A percentile compares a stretch with the other conserved stretches of the same genome.
phyloP scores from a whole-genome alignment of 2,797 vertebrate species.

The Hydrolagus colliei region DNA sequence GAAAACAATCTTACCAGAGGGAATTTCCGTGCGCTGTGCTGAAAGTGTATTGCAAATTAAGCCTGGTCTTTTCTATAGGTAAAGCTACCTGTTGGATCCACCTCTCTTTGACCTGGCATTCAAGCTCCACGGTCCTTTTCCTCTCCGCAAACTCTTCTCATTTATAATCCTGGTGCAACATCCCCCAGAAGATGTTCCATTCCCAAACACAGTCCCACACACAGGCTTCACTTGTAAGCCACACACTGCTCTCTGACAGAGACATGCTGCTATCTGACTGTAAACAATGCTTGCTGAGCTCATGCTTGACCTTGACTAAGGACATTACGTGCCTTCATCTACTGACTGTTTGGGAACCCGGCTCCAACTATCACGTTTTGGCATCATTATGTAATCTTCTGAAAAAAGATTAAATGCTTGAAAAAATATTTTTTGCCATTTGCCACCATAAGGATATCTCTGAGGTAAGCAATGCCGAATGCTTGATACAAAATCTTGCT shows the following conservation, averaged over 20 bases:
- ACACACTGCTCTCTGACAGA: background rate
- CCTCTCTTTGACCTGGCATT: background rate
- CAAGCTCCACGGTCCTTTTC: background rate
- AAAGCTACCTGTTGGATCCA: background rate
- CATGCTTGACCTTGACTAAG: background rate
- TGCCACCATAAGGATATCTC: background rate
- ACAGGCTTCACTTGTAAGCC: background rate
- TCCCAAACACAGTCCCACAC: background rate
- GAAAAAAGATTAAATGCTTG: background rate
- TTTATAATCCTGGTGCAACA: too few relatives aligned
- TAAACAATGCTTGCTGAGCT: background rate
- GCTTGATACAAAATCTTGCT: background rate
- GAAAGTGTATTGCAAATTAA: background rate
- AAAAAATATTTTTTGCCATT: too few relatives aligned
- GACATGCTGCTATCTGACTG: background rate
- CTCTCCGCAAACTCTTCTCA: too few relatives aligned
- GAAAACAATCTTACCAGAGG: too few relatives aligned
- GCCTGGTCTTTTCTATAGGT: background rate
- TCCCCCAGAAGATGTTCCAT: too few relatives aligned
- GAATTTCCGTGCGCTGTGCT: background rate
- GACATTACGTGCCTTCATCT: background rate
- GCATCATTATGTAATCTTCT: background rate
- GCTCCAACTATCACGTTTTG: background rate
- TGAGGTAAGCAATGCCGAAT: background rate
- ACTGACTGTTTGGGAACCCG: background rate